These are phyloP conservation scores for Esox masquinongy DNA, from an alignment of 2,797 vertebrate species.

Conservation along the genomic window DNA sequence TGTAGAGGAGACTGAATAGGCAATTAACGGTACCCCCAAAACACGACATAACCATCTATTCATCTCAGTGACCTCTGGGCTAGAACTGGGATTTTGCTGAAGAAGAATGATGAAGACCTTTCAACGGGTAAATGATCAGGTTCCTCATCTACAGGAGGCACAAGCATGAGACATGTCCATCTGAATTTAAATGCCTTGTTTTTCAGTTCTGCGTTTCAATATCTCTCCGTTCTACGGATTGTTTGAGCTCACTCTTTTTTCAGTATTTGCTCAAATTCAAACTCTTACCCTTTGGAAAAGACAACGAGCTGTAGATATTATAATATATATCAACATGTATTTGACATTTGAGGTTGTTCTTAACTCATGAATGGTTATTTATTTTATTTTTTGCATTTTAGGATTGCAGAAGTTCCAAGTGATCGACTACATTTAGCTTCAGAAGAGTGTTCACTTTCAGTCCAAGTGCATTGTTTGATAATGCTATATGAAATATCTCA, in stretches of 20 bases:
- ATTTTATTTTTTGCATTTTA: not conserved
- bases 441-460: not conserved
- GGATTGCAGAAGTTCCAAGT: not conserved
- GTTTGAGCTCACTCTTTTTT: not conserved
- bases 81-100: not conserved
- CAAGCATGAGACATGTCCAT: not conserved
- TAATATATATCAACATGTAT: not conserved
- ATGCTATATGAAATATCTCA: no score
- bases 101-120: not conserved
- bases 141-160: not conserved
- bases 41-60: not conserved
- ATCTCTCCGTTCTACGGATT: not conserved
- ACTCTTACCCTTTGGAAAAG: not conserved
- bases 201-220: not conserved
- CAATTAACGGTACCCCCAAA: not conserved
- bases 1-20: not conserved
- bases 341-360: not conserved
- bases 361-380: not conserved
- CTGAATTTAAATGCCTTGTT: not conserved
- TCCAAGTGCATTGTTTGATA: not conserved
- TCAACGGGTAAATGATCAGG: not conserved
- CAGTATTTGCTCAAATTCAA: not conserved
- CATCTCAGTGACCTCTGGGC: not conserved
- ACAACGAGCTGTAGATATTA: not conserved
- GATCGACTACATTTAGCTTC: not conserved